phyloP scores from a whole-genome alignment of 2,888 invertebrate species.

The Cephus spinipes region DNA sequence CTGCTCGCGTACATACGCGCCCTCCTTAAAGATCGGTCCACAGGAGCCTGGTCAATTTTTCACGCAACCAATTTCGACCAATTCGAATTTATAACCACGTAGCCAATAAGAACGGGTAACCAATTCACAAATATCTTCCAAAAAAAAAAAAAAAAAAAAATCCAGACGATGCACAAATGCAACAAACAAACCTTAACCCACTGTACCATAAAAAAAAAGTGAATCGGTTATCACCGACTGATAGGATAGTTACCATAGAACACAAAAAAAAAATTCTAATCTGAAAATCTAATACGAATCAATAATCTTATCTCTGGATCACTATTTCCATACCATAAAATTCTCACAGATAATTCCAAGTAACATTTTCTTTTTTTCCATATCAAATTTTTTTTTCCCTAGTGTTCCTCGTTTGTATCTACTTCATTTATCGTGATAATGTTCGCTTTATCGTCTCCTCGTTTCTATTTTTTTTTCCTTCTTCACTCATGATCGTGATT shows the following conservation, averaged over 20 bases:
- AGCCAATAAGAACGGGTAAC: neutral
- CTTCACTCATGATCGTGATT: neutral
- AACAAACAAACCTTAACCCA: neutral
- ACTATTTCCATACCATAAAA: neutral
- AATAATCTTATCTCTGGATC: neutral
- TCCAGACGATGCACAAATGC: neutral
- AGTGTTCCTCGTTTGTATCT: neutral
- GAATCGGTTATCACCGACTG: neutral
- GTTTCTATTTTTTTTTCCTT: neutral
- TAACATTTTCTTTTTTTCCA: no score
- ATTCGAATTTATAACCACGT: neutral
- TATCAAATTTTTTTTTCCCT: neutral
- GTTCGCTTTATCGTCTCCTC: neutral
- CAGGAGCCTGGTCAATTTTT: neutral
- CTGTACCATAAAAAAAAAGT: neutral
- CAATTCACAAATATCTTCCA: neutral
- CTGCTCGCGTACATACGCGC: neutral
- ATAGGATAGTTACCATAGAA: neutral
- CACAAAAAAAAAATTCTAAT: neutral
- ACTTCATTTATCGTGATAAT: neutral
- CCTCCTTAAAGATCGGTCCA: neutral
- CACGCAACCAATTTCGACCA: neutral
- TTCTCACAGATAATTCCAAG: no score
- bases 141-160: neutral
- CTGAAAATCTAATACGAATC: neutral